Evolutionary conservation across 1,140 invertebrate genomes (phyloP).

Genomic region (Dreissena rostriformis): DNA sequence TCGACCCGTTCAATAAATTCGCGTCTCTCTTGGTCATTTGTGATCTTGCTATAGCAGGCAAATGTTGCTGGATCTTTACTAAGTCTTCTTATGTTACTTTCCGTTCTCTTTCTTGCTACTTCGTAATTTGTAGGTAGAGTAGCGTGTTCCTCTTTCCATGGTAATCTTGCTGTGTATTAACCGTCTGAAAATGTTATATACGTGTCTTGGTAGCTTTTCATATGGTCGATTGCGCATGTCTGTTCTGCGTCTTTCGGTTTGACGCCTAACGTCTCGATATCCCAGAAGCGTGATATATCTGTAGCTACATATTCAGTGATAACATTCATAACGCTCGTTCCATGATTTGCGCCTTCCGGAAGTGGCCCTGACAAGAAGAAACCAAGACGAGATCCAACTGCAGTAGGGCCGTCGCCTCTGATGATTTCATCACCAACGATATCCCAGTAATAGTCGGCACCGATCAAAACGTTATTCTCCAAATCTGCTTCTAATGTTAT

Average conservation of each 20-base stretch:
- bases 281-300: background rate
- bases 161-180: background rate
- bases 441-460: constrained; percentile 37
- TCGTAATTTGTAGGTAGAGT: background rate
- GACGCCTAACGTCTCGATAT: background rate
- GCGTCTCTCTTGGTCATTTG: background rate
- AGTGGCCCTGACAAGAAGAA: background rate
- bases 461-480: constrained; percentile 36
- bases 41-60: background rate
- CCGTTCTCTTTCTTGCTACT: no score
- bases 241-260: background rate
- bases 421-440: background rate
- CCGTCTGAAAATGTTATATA: background rate
- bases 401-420: constrained; percentile 4
- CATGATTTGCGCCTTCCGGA: background rate
- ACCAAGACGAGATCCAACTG: background rate
- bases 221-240: background rate
- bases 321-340: background rate
- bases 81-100: background rate
- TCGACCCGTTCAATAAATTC: background rate
- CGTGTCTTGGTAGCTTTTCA: background rate
- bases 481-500: background rate
- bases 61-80: constrained; percentile 3
- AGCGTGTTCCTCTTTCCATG: background rate
- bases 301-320: no score